A percentile compares a stretch with the other conserved stretches of the same genome.
Evolutionary conservation across 2,113 vertebrate species (phyloP).

Genomic region (pig (Sus scrofa)): DNA sequence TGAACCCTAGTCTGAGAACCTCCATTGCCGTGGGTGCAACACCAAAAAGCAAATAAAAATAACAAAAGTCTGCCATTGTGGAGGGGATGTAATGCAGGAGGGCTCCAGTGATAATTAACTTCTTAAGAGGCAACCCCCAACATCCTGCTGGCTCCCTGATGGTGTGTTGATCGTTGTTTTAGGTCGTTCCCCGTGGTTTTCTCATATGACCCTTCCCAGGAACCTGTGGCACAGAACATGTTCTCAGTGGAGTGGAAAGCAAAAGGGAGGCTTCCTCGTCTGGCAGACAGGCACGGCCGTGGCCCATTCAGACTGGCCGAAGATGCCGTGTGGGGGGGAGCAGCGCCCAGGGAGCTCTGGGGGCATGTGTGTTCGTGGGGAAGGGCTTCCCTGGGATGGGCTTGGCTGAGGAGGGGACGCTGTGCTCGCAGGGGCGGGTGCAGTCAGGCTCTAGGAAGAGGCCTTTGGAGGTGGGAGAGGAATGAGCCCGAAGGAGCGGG

Average conservation of each 20-base stretch:
- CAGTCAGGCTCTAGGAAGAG: neutral
- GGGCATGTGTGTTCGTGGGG: no score
- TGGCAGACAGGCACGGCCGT: no score
- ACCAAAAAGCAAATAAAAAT: no score
- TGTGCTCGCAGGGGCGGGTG: neutral
- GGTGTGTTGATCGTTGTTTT: neutral
- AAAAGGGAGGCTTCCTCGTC: neutral
- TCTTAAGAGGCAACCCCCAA: neutral
- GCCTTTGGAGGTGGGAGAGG: neutral
- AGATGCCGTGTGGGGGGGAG: rapidly evolving
- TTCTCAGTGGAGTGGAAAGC: neutral
- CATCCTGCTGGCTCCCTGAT: neutral
- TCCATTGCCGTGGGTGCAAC: no score
- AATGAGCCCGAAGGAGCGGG: no score
- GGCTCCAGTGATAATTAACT: no score
- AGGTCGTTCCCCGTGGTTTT: neutral
- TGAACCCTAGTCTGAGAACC: no score
- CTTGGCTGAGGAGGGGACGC: neutral
- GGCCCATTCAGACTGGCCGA: neutral
- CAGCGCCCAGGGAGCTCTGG: neutral
- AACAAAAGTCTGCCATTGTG: no score
- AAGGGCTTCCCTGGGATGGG: neutral
- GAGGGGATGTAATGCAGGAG: neutral
- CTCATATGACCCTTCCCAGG: neutral
- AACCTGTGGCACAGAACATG: neutral